These are phyloP conservation scores for Zenarchopterus dispar DNA, from an alignment of 2,797 vertebrate species.

Conservation along the genomic window DNA sequence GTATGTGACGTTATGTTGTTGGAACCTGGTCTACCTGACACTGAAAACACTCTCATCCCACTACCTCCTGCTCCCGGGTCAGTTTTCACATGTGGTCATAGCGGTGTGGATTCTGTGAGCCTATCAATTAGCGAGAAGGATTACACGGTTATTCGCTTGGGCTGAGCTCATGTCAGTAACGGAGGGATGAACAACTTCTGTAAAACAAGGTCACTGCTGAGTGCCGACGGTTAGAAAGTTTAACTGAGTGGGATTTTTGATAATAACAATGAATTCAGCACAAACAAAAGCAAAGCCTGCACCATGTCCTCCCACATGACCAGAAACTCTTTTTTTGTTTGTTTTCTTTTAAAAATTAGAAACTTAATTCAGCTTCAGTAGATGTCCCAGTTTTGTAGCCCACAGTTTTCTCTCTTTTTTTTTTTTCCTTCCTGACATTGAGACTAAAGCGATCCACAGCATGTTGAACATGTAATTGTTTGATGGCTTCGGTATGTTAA, in stretches of 20 bases:
- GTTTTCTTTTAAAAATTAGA: constrained; percentile 17
- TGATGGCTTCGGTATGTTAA: constrained; percentile 56
- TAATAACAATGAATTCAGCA: constrained; percentile 58
- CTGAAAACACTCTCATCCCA: constrained; percentile 48
- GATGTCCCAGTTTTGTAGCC: constrained; percentile 19
- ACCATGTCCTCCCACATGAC: constrained; percentile 16
- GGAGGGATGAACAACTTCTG: constrained; percentile 32
- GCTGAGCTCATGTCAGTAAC: constrained; percentile 41
- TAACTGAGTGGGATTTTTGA: constrained; percentile 61
- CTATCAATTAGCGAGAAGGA: constrained; percentile 74
- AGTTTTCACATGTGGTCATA: constrained; percentile 78
- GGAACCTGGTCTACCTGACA: constrained; percentile 80
- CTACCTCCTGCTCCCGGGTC: constrained; percentile 68
- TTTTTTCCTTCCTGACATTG: constrained; percentile 5
- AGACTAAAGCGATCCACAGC: constrained; percentile 19
- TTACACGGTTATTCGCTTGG: constrained; percentile 42
- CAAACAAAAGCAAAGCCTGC: constrained; percentile 36
- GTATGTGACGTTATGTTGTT: constrained; percentile 73
- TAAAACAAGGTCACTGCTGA: constrained; percentile 53
- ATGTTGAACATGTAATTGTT: constrained; percentile 59
- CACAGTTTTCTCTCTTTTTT: constrained; percentile 3
- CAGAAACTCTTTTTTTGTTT: too few species aligned
- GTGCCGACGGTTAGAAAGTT: constrained; percentile 24
- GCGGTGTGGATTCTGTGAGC: constrained; percentile 72
- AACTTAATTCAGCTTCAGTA: not conserved